Percentiles rank a stretch among this genome's conserved stretches.
These are phyloP conservation scores for Myxocyprinus asiaticus DNA, from an alignment of 2,113 vertebrate genomes.

Conservation along the genomic window DNA sequence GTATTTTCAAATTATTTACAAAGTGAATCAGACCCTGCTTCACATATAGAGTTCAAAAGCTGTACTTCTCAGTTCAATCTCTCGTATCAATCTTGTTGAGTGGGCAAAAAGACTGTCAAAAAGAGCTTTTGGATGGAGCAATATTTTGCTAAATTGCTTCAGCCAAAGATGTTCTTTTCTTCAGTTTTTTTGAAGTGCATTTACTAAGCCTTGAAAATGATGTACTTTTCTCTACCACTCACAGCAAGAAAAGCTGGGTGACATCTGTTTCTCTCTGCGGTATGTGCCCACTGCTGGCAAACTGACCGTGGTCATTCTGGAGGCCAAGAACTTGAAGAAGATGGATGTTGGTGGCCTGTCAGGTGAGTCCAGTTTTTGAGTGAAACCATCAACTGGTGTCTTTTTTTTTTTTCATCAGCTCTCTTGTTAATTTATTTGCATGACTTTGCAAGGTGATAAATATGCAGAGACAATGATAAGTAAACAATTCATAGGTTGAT, in stretches of 20 bases:
- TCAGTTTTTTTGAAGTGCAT: not conserved
- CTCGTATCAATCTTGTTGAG: not conserved
- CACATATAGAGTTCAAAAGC: too few relatives aligned
- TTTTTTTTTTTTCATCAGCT: not conserved
- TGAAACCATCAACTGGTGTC: not conserved
- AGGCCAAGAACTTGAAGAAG: conserved; percentile 98
- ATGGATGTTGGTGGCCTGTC: conserved; percentile 98
- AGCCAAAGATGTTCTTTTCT: not conserved
- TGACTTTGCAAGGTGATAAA: too few relatives aligned
- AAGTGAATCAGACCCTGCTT: too few relatives aligned
- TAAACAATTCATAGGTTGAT: too few relatives aligned
- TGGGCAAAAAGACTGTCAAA: not conserved
- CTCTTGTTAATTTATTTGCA: not conserved
- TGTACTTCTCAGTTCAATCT: not conserved
- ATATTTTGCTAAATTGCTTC: not conserved
- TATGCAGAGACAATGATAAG: too few relatives aligned
- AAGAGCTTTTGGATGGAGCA: not conserved
- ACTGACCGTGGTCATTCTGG: conserved; percentile 94
- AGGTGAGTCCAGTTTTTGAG: conserved; percentile 73
- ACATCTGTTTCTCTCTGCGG: conserved; percentile 98
- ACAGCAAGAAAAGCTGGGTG: conserved; percentile 98
- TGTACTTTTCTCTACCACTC: conserved; percentile 51
- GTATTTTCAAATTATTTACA: not conserved
- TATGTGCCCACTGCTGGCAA: conserved; percentile 98
- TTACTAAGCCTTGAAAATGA: not conserved